Evolutionary conservation across 2,797 vertebrate genomes (phyloP), one percentile per base, ranked within the genome.

Genomic region (Discoglossus pictus): DNA sequence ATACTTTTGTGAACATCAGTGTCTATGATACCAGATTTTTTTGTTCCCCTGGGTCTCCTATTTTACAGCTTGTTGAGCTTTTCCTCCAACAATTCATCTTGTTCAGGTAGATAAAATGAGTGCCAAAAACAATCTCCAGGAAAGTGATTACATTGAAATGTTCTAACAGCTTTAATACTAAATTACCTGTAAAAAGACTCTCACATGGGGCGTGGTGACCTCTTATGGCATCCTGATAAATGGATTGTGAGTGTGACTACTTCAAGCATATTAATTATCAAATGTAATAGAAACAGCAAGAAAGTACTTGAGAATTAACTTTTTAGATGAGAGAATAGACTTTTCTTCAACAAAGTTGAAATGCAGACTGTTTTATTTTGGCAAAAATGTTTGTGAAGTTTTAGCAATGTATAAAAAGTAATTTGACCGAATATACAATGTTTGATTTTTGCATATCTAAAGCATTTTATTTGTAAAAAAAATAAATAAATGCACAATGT

Each of bases 31-130:
- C n/a, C 4, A n/a, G 6, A 17, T 55, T 39, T 53, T 61, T 47
- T 21, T 54, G 53, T 56, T 63, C 60, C 44, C 24, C 23, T 23
- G 68, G 59, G 59, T 42, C 39, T 20, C 43, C 18, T 36, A 25
- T 71, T 71, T 59, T 52, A 65, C 68, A 71, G 53, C 61, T 64
- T 64, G 68, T 71, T 63, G 68, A 64, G 61, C 53, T 58, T 71
- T 64, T 40, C 44, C 44, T 64, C 52, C 15, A 20, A 50, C 61
- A 43, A 71, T 71, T 64, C 53, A 64, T 71, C 68, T 58, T 59
- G 61, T 50, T 58, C 61, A 71, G 61, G 52, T 52, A 64, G 61
- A 64, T 59, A 71, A 64, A 71, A 52, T 44, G 53, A 71, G 38
- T 44, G 35, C 60, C 43, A 64, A 52, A 27, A 61, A 15, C 43